These are phyloP conservation scores for Beris morrisii DNA, from an alignment of 2,888 invertebrate species.

Conservation along the genomic window DNA sequence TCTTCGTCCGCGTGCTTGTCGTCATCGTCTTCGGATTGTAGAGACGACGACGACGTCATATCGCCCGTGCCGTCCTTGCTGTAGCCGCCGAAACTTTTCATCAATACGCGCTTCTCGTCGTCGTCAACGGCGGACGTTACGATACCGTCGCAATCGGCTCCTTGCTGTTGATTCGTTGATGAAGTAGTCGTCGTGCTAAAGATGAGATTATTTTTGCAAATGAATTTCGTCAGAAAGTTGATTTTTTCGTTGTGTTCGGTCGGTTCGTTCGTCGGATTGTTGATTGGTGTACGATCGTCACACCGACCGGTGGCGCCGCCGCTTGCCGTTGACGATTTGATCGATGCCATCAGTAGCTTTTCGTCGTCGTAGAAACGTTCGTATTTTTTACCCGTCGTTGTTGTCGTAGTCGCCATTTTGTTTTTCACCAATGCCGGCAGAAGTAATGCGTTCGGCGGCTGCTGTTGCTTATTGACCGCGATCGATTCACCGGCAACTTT, in stretches of 20 bases:
- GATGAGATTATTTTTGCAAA: constrained; percentile 34
- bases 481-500: not conserved
- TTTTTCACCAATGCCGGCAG: no score
- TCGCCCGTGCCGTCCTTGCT: not conserved
- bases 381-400: no score
- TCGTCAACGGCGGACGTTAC: constrained; percentile 2
- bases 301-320: not conserved
- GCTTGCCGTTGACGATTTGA: not conserved
- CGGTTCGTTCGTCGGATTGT: not conserved
- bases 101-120: not conserved
- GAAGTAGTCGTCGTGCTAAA: constrained; percentile 12
- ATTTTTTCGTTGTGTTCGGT: not conserved
- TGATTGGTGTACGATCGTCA: not conserved
- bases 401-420: no score
- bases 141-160: not conserved
- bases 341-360: not conserved
- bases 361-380: not conserved
- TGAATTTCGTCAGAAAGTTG: constrained; percentile 28
- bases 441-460: no score
- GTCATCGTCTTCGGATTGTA: constrained; percentile 29
- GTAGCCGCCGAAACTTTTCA: not conserved
- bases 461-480: no score
- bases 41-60: constrained; percentile 5
- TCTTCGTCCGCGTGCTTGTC: constrained; percentile 21
- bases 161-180: no score